Evolutionary conservation across 1,140 invertebrate genomes (phyloP).

Genomic region (Papilio aristodemus): DNA sequence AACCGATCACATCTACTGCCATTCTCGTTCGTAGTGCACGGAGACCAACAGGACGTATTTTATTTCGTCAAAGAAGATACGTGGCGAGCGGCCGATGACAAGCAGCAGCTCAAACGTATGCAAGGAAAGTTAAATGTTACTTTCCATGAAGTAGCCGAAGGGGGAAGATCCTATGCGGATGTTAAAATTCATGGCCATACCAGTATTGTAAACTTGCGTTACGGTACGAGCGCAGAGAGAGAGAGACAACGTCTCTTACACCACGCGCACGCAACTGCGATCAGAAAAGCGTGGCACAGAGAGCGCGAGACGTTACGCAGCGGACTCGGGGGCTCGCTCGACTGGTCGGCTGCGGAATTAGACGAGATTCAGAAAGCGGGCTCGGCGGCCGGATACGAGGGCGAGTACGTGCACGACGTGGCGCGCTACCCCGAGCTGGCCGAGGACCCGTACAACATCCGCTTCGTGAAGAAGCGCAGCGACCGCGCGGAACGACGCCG

Average conservation of each 20-base stretch:
- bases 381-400: slow-evolving; percentile 91
- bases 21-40: slow-evolving; percentile 93
- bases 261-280: slow-evolving; percentile 91
- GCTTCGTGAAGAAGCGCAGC: slow-evolving; percentile 90
- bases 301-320: slow-evolving; percentile 91
- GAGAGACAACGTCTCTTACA: slow-evolving; percentile 93
- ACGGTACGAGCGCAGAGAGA: slow-evolving; percentile 93
- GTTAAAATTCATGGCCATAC: slow-evolving; percentile 92
- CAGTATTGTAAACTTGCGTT: slow-evolving; percentile 91
- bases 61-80: slow-evolving; percentile 97
- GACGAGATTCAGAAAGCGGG: slow-evolving; percentile 94
- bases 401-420: slow-evolving; percentile 94
- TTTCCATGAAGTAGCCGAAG: slow-evolving; percentile 91
- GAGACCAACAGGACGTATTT: slow-evolving; percentile 94
- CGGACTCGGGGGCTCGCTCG: slow-evolving; percentile 86
- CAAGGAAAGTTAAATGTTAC: slow-evolving; percentile 96
- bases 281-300: slow-evolving; percentile 94
- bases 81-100: slow-evolving; percentile 92
- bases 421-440: slow-evolving; percentile 94
- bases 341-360: slow-evolving; percentile 89
- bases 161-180: slow-evolving; percentile 87
- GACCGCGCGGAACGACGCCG: slow-evolving; percentile 83
- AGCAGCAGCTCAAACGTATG: slow-evolving; percentile 91
- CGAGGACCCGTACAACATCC: slow-evolving; percentile 97
- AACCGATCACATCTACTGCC: slow-evolving; percentile 94